Evolutionary conservation across 2,888 invertebrate species (phyloP).

Genomic region (Drosophila anomalata): DNA sequence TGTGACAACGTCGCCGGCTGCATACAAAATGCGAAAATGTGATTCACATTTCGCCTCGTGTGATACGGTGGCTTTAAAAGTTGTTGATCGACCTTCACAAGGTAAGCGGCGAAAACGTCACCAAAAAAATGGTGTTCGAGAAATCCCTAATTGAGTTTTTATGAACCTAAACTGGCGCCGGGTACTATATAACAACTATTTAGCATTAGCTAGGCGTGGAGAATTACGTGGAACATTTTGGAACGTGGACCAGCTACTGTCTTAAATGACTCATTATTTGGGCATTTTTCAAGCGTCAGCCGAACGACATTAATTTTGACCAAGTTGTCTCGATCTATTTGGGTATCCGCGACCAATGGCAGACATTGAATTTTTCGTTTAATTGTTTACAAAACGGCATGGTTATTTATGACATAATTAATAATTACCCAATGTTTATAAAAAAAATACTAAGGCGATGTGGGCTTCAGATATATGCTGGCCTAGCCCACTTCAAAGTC

Average conservation of each 20-base stretch:
- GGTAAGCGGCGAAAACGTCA: slow-evolving; percentile 60
- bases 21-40: slow-evolving; percentile 60
- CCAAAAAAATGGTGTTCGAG: slow-evolving; percentile 32
- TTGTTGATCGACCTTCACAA: slow-evolving; percentile 61
- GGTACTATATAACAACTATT: slow-evolving; percentile 35
- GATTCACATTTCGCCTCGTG: slow-evolving; percentile 59
- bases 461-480: slow-evolving; percentile 14
- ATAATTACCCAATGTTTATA: slow-evolving; percentile 27
- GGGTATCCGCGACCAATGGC: slow-evolving; percentile 2
- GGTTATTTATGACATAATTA: slow-evolving; percentile 38
- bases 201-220: slow-evolving; percentile 55
- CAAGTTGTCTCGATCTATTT: slow-evolving; percentile 26
- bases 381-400: slow-evolving; percentile 42
- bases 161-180: slow-evolving; percentile 13
- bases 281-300: slow-evolving; percentile 35
- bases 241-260: background rate
- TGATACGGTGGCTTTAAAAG: slow-evolving; percentile 31
- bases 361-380: slow-evolving; percentile 22
- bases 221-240: slow-evolving; percentile 50
- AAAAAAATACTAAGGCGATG: slow-evolving; percentile 15
- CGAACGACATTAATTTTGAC: slow-evolving; percentile 26
- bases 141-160: slow-evolving; percentile 54
- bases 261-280: slow-evolving; percentile 49
- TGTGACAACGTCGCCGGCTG: slow-evolving; percentile 49
- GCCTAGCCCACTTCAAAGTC: slow-evolving; percentile 51